Base-by-base conservation (phyloP, 2,113 vertebrate genomes). In the Enhydra lutris region DNA sequence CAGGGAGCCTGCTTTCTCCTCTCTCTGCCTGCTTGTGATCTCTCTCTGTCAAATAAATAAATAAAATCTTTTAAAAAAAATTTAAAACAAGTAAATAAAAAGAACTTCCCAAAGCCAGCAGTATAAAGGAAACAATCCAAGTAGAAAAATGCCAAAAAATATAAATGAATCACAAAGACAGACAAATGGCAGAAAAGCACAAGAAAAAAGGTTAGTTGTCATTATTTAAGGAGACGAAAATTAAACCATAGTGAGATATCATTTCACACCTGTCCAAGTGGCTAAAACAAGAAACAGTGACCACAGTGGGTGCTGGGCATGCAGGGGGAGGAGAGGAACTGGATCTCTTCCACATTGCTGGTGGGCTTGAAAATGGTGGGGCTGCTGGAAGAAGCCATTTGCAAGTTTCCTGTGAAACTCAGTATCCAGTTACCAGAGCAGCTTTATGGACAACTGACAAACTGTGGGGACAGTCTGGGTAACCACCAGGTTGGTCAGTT, bases 401-500 rank as follows among this genome's bases (percentile, higher is more conserved):
- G 31, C 42, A 26, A 1, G 24, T 45, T 67, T 55, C 59, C 6
- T 24, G 8, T 13, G 47, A 45, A 67, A 31, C 6, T 5, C 24
- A 36, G 23, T 13, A 29, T 61, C 55, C 29, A 14, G 9, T 15
- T 36, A 11, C 12, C 15, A 8, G 15, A n/a, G 34, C 31, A 6
- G 52, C 67, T 47, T 21, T 7, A 1, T 1, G n/a, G 21, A 21
- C 10, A 9, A 1, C 17, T 5, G 39, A 20, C 7, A 6, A 14
- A 20, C 9, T 1, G 13, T 3, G 29, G 20, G 50, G 4, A 42
- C 4, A 8, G 9, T 20, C 73, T 50, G 3, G 78, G 3, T 14
- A 79, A 6, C 29, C 8, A 24, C 1, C 0, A 15, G 65, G 9
- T 10, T 21, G 26, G 45, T 0, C 1, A 45, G 31, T 24, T 15